phyloP scores from a whole-genome alignment of 2,888 invertebrate genomes.

The Thecocarcelia acutangulata region DNA sequence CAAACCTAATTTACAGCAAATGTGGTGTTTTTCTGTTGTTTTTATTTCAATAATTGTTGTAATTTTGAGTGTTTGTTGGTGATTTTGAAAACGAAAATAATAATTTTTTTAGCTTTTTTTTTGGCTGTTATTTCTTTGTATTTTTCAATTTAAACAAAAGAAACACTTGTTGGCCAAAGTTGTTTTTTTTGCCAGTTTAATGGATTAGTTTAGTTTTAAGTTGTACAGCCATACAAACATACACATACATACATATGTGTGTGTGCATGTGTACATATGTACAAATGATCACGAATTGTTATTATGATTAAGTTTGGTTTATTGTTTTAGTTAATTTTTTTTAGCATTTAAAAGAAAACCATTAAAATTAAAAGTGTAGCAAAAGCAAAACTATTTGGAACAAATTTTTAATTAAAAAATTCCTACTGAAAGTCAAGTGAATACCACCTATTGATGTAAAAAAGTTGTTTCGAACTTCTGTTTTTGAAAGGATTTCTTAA shows the following conservation, averaged over 20 bases:
- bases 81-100: conserved; percentile 62
- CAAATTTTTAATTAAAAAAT: conserved; percentile 6
- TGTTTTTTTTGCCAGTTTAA: neutral
- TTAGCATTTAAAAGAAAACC: neutral
- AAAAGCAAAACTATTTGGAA: neutral
- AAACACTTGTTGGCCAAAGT: conserved; percentile 17
- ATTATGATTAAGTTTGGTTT: neutral
- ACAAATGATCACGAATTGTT: conserved; percentile 22
- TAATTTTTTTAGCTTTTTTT: neutral
- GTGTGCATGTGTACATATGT: too few relatives aligned
- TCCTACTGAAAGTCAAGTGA: conserved; percentile 3
- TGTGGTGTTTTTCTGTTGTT: conserved; percentile 27
- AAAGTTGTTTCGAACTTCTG: conserved; percentile 25
- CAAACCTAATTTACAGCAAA: conserved; percentile 30
- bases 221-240: neutral
- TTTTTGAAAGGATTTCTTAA: conserved; percentile 23
- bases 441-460: neutral
- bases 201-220: conserved; percentile 42
- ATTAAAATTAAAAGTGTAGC: conserved; percentile 41
- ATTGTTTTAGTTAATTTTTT: neutral
- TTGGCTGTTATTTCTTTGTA: neutral
- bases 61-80: conserved; percentile 33
- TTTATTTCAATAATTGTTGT: conserved; percentile 25
- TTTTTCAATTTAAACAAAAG: conserved; percentile 21
- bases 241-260: too few relatives aligned